Conservation (phyloP, 2,113 vertebrate genomes). For the Brachyhypopomus gauderio region DNA sequence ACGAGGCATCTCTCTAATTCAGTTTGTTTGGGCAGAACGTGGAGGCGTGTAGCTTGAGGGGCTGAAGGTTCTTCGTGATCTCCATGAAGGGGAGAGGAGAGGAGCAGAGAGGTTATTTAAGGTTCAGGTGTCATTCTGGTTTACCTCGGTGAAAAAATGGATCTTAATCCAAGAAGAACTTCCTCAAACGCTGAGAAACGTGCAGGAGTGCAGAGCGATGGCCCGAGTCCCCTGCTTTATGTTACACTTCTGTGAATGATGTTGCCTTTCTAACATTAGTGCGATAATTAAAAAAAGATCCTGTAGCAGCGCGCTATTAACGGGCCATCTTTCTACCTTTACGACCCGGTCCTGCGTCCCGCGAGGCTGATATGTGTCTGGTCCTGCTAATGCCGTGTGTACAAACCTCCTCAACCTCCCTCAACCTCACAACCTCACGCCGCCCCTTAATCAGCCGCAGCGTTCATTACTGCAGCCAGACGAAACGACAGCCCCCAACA, state of each 20-base stretch:
- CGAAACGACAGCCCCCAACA: conserved; percentile 2
- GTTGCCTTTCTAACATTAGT: no score
- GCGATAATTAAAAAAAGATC: no score
- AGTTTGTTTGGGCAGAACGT: conserved; percentile 30
- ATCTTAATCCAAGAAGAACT: conserved; percentile 19
- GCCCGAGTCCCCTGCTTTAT: no score
- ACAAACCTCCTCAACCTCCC: not conserved
- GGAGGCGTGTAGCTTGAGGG: conserved; percentile 3
- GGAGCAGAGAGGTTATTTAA: conserved; percentile 10
- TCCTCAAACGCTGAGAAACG: not conserved
- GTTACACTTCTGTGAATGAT: no score
- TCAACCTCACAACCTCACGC: not conserved
- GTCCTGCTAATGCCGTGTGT: not conserved
- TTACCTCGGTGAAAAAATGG: not conserved
- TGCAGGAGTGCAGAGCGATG: no score
- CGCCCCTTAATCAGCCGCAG: conserved; percentile 41
- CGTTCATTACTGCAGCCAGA: conserved; percentile 22
- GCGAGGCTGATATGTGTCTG: not conserved
- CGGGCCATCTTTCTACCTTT: no score
- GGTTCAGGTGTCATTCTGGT: conserved; percentile 32
- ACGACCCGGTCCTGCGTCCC: not conserved
- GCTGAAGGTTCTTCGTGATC: not conserved
- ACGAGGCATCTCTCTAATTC: conserved; percentile 22
- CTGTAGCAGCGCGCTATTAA: no score
- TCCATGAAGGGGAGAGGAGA: not conserved